These are phyloP conservation scores for Verasper variegatus DNA, from an alignment of 2,113 vertebrate genomes.

Conservation along the genomic window DNA sequence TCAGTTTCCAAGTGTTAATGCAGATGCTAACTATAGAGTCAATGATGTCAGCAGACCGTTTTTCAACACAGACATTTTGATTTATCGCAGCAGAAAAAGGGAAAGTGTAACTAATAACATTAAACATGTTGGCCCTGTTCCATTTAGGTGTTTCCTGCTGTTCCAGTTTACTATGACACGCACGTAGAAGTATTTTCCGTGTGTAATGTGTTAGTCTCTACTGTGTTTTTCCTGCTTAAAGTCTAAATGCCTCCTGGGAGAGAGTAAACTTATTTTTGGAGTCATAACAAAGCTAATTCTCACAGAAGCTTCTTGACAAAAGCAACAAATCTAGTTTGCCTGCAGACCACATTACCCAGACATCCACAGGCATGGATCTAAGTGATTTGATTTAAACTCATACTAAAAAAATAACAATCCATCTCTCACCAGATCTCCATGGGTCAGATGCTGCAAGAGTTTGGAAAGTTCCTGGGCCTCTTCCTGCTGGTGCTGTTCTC, in stretches of 20 bases:
- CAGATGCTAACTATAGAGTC: background rate
- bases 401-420: too few species aligned
- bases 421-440: slow-evolving; percentile 90
- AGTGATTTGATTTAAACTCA: too few species aligned
- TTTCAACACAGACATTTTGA: background rate
- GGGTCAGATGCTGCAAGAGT: slow-evolving; percentile 99
- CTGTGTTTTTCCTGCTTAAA: too few species aligned
- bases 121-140: background rate
- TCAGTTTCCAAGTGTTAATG: background rate
- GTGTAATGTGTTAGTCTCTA: too few species aligned
- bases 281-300: background rate
- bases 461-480: slow-evolving; percentile 97
- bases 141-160: background rate
- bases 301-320: background rate
- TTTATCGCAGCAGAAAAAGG: background rate
- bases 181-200: background rate
- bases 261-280: too few species aligned
- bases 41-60: background rate
- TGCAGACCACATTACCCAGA: background rate
- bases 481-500: slow-evolving; percentile 98
- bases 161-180: background rate
- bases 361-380: too few species aligned
- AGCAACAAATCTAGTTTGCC: background rate
- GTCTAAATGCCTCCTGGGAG: too few species aligned
- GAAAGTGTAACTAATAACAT: background rate